Evolutionary conservation across 2,113 vertebrate genomes (phyloP).

Genomic region (Pluvianellus socialis): DNA sequence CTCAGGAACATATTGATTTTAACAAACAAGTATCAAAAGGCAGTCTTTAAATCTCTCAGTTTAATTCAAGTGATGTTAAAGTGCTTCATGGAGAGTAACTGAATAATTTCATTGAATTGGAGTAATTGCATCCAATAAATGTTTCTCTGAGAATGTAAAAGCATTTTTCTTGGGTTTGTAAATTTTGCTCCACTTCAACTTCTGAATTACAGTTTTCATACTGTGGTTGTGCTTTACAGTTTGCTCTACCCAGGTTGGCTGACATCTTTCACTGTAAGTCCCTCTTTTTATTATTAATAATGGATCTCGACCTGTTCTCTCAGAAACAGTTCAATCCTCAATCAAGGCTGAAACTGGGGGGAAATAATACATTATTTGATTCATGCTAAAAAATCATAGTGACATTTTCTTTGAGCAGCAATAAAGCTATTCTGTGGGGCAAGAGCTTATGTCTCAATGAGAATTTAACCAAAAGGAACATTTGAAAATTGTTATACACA

Average conservation of each 20-base stretch:
- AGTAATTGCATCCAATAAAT: slow-evolving; percentile 15
- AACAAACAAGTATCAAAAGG: slow-evolving; percentile 31
- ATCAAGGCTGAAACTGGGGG: neutral
- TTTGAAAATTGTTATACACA: neutral
- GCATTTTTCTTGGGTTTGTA: neutral
- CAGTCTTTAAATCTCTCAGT: slow-evolving; percentile 24
- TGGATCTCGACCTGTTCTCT: neutral
- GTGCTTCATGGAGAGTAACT: neutral
- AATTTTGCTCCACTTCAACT: neutral
- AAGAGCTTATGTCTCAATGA: neutral
- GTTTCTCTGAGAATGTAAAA: neutral
- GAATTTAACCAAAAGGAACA: neutral
- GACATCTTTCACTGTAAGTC: neutral
- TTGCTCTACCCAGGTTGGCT: neutral
- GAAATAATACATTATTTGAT: neutral
- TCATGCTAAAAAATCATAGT: neutral
- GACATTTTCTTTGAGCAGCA: neutral
- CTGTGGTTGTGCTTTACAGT: neutral
- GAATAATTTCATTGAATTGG: slow-evolving; percentile 16
- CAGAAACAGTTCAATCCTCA: neutral
- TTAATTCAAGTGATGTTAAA: slow-evolving; percentile 39
- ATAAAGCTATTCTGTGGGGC: neutral
- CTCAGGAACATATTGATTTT: slow-evolving; percentile 25
- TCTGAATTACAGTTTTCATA: neutral
- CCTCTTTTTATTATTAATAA: neutral